Percentiles rank a stretch among this genome's conserved stretches.
Evolutionary conservation across 2,113 vertebrate genomes (phyloP).

Genomic region (Takifugu flavidus): DNA sequence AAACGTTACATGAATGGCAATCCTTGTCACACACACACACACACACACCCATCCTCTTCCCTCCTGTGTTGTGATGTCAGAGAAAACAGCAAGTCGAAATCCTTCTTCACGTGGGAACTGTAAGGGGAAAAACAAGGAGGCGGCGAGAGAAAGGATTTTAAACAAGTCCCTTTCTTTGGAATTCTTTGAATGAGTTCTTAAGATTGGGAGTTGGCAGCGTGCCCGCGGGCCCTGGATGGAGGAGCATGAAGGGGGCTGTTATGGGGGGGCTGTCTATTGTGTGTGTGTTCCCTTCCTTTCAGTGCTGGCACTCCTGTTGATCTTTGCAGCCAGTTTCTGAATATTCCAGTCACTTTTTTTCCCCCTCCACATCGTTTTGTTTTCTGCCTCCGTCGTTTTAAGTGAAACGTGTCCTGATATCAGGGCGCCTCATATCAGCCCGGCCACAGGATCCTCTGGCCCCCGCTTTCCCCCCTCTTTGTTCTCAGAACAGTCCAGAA

Average conservation of each 20-base stretch:
- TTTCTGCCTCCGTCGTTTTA: not conserved
- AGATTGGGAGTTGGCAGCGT: constrained; percentile 75
- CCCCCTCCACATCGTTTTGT: not conserved
- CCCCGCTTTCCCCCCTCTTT: constrained; percentile 38
- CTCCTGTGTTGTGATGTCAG: constrained; percentile 50
- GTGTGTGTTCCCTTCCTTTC: constrained; percentile 69
- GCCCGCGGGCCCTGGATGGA: constrained; percentile 70
- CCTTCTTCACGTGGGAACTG: constrained; percentile 66
- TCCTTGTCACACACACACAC: constrained; percentile 12
- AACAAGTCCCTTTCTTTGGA: constrained; percentile 68
- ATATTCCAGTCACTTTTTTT: constrained; percentile 42
- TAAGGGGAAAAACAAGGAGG: constrained; percentile 54
- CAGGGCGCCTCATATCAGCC: not conserved
- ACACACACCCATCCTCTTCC: not conserved
- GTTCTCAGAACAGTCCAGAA: constrained; percentile 46
- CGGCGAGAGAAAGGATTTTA: constrained; percentile 61
- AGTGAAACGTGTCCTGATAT: too few species aligned
- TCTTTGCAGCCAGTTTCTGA: constrained; percentile 65
- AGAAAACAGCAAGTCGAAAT: constrained; percentile 56
- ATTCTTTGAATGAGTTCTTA: constrained; percentile 76
- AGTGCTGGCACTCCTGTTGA: constrained; percentile 61
- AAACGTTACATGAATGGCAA: constrained; percentile 69
- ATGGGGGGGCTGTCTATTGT: constrained; percentile 67
- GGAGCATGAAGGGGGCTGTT: constrained; percentile 68
- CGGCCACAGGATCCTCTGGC: not conserved